Conservation (phyloP, 2,113 vertebrate genomes). For the Asarcornis scutulata region DNA sequence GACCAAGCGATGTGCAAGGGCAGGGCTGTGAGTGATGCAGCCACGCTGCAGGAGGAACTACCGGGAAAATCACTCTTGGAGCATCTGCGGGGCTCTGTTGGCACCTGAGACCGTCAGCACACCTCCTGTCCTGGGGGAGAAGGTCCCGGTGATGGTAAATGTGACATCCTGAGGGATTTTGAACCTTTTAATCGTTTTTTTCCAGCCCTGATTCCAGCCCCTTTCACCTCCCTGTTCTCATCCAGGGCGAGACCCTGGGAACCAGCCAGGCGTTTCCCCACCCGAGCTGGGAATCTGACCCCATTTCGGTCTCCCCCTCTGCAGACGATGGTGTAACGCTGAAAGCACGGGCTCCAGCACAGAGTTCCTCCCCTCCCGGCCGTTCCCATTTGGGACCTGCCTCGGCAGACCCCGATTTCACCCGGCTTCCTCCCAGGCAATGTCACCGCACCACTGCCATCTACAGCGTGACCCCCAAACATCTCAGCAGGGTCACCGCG, state of each 20-base stretch:
- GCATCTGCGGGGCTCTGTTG: accelerated
- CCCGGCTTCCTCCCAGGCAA: neutral
- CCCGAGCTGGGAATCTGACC: neutral
- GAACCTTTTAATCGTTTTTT: neutral
- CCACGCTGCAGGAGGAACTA: neutral
- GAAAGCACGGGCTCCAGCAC: neutral
- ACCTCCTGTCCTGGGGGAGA: accelerated
- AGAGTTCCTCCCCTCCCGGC: neutral
- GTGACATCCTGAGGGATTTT: neutral
- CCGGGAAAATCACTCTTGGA: accelerated
- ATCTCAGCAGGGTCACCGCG: neutral
- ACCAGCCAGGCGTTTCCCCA: neutral
- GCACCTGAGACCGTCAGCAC: accelerated
- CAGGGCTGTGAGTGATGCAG: accelerated
- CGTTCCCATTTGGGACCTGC: neutral
- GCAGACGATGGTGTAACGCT: neutral
- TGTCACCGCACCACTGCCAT: neutral
- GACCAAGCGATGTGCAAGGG: accelerated
- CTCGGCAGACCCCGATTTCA: neutral
- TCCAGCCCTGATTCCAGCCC: neutral
- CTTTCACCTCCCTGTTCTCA: neutral
- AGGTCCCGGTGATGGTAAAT: neutral
- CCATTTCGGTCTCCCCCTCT: neutral
- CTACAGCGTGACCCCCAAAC: neutral
- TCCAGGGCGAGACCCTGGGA: neutral